Evolutionary conservation across 2,888 invertebrate genomes (phyloP), one percentile per base, ranked within the genome.

Genomic region (Labia minor): DNA sequence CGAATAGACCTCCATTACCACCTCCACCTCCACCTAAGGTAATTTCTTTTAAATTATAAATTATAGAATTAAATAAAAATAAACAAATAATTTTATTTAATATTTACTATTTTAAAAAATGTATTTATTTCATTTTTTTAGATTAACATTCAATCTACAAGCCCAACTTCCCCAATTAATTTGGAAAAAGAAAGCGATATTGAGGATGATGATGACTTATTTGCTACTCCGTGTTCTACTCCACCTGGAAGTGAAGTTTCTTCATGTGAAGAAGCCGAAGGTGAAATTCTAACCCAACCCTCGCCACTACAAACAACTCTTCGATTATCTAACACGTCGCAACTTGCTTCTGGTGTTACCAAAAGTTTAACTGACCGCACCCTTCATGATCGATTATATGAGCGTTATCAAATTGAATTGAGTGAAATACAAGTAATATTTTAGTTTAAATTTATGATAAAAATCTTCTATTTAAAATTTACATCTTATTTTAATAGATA

Each of bases 201-300:
- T 33, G 77, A 77, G 2, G 78, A 78, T 8, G 74, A 76, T 61
- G 76, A 77, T 61, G 86, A 90, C 75, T 85, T 83, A 74, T 90
- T 88, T 78, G 82, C 88, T 80, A 93, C 92, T 10, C 92, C 92
- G 20, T 92, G 92, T 74, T 91, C 92, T 8, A 92, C 92, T 14
- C 92, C 92, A 20, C 92, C 90, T 6, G 90, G 87, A 20, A 89
- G 89, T 74, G 84, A 86, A 77, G 86, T 85, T 72, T 89, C 88
- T 73, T 81, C 78, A 10, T 76, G 76, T 1, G 70, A 76, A 65
- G 70, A 65, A 69, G 76, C 76, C 0, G 70, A 76, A 65, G 70
- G 65, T 68, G 71, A 37, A 67, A 70, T 64, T 61, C 67, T 66
- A 79, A 80, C 75, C 74, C 82, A 76, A 0, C 81, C 78, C 67